Base-by-base conservation (phyloP, 2,797 vertebrate genomes). In the Rhinichthys osculus region DNA sequence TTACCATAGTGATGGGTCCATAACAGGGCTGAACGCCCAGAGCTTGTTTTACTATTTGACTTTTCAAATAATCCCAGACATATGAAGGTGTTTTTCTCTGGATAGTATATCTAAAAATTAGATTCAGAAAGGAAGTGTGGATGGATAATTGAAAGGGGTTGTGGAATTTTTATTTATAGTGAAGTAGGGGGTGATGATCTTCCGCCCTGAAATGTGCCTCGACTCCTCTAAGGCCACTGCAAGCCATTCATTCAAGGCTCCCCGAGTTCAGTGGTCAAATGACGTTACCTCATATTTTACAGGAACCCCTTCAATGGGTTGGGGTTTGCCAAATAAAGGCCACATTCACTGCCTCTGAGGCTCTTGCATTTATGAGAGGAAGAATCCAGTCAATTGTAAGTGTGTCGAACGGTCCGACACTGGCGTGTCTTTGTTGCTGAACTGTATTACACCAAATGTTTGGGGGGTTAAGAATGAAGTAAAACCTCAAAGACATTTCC, bases 231-330 rank as follows among this genome's bases (percentile, higher is more conserved):
- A 88, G 85, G 54, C 52, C 69, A 81, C 11, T 85, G 80, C 72
- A 19, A 78, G 59, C 73, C 71, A 85, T 85, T 87, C 78, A 84
- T 84, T 76, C 69, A 38, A 66, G 35, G 52, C 79, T 81, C 74
- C 54, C 78, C 11, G 50, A 85, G 89, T 87, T 91, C 87, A 87
- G 14, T 64, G 85, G 86, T 64, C 69, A 64, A 64, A 80, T 89
- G 73, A 88, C 85, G 88, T 85, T 88, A 89, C 78, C 73, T 84
- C 86, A 83, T 89, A 78, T 89, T 88, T 88, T 70, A 90, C 82
- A 90, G 83, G 74, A 85, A 82, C 82, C 40, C 87, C 89, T 89
- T 90, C 76, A 87, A 77, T 47, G 72, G 72, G 42, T 88, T 66
- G 72, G 69, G 40, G 44, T 67, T 85, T 74, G 74, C 83, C 82